phyloP scores from a whole-genome alignment of 2,888 invertebrate species.

The Tridacna gigas region DNA sequence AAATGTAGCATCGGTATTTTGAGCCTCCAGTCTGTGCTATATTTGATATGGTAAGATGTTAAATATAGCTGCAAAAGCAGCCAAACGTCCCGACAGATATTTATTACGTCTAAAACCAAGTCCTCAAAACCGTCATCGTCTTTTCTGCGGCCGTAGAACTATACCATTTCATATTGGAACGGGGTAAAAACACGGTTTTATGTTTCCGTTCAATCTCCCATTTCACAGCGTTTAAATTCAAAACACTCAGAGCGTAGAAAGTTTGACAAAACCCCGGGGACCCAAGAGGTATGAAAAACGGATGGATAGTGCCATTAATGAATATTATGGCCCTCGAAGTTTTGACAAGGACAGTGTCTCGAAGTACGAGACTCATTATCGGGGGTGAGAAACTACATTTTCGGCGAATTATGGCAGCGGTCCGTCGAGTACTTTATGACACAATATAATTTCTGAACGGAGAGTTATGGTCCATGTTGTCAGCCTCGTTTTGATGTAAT shows the following conservation, averaged over 20 bases:
- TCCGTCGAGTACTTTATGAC: constrained; percentile 56
- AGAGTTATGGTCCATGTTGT: constrained; percentile 31
- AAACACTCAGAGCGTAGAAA: constrained; percentile 28
- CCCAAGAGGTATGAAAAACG: constrained; percentile 45
- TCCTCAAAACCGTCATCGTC: no score
- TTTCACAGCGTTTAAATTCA: constrained; percentile 42
- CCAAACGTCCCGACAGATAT: no score
- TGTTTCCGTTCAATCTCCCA: constrained; percentile 16
- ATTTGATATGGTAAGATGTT: not conserved
- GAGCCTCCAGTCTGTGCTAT: not conserved
- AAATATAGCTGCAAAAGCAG: no score
- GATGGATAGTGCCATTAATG: constrained; percentile 61
- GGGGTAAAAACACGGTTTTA: constrained; percentile 13
- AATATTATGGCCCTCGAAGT: constrained; percentile 61
- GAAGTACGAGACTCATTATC: constrained; percentile 52
- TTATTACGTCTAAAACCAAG: no score
- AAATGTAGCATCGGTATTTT: no score
- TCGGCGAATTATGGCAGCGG: constrained; percentile 47
- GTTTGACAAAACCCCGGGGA: constrained; percentile 39
- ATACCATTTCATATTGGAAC: not conserved
- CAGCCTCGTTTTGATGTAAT: constrained; percentile 27
- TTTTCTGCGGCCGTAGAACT: no score
- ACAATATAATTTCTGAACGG: constrained; percentile 26
- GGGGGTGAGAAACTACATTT: constrained; percentile 65
- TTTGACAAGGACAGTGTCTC: constrained; percentile 60